Evolutionary conservation across 2,113 vertebrate genomes (phyloP).

Genomic region (Gavia stellata): DNA sequence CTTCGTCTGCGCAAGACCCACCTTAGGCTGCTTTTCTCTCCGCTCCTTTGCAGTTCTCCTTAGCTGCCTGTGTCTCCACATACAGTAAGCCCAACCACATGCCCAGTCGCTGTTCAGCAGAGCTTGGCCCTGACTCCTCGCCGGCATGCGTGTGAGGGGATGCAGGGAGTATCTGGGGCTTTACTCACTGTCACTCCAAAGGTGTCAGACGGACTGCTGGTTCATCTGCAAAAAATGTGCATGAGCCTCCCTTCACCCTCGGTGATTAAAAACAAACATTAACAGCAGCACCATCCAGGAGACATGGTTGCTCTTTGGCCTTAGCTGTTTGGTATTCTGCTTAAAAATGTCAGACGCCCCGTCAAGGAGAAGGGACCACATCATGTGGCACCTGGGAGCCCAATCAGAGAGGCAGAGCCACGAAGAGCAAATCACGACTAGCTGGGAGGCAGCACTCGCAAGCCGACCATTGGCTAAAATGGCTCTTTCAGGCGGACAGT

Average conservation of each 20-base stretch:
- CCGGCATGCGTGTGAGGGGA: neutral
- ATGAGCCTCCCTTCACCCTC: neutral
- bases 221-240: neutral
- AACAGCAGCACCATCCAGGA: neutral
- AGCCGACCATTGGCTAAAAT: constrained; percentile 2
- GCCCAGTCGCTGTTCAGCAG: accelerated
- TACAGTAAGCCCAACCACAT: accelerated
- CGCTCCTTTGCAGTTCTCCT: neutral
- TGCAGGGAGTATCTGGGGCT: neutral
- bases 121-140: neutral
- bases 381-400: neutral
- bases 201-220: neutral
- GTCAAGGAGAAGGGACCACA: neutral
- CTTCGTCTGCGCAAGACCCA: neutral
- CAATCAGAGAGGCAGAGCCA: neutral
- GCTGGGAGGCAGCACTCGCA: neutral
- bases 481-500: neutral
- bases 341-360: neutral
- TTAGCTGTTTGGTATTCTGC: neutral
- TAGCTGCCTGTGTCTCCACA: neutral
- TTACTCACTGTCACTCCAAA: neutral
- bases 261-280: neutral
- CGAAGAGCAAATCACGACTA: neutral
- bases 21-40: neutral
- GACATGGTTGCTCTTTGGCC: neutral